Conservation (phyloP, 2,113 vertebrate species). For the Ophiodon elongatus region DNA sequence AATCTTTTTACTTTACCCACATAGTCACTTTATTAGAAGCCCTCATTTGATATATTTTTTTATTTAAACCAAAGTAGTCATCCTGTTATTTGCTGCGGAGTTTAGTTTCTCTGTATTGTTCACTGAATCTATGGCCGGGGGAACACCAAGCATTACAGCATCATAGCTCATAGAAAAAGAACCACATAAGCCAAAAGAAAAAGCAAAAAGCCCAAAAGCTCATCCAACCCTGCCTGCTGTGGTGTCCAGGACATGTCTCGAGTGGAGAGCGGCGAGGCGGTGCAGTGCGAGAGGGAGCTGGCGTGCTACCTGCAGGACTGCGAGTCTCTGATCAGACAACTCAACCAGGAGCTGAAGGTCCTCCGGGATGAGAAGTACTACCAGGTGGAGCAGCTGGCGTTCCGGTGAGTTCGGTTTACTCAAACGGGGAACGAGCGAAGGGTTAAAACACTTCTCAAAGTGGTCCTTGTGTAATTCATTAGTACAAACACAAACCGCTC, state of each 20-base stretch:
- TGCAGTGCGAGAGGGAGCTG: slow-evolving; percentile 92
- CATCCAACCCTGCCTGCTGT: background rate
- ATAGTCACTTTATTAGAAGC: background rate
- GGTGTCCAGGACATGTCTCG: slow-evolving; percentile 90
- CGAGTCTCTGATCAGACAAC: slow-evolving; percentile 89
- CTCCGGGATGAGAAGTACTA: slow-evolving; percentile 94
- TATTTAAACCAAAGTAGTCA: background rate
- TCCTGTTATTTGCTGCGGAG: background rate
- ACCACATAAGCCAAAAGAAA: background rate
- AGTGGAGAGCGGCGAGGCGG: slow-evolving; percentile 89
- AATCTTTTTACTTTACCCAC: background rate
- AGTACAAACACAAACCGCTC: background rate
- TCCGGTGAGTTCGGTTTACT: slow-evolving; percentile 85
- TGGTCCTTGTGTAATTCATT: background rate
- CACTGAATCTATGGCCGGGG: accelerated
- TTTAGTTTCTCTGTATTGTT: background rate
- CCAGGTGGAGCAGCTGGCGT: slow-evolving; percentile 96
- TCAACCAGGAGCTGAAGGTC: slow-evolving; percentile 93
- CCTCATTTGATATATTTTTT: background rate
- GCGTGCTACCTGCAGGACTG: slow-evolving; percentile 94
- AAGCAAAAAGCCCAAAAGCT: background rate
- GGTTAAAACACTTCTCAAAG: background rate
- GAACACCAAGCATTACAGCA: background rate
- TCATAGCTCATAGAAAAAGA: background rate
- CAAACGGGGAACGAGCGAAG: background rate